These are phyloP conservation scores for Chloebia gouldiae DNA, from an alignment of 2,113 vertebrate species.

Conservation along the genomic window DNA sequence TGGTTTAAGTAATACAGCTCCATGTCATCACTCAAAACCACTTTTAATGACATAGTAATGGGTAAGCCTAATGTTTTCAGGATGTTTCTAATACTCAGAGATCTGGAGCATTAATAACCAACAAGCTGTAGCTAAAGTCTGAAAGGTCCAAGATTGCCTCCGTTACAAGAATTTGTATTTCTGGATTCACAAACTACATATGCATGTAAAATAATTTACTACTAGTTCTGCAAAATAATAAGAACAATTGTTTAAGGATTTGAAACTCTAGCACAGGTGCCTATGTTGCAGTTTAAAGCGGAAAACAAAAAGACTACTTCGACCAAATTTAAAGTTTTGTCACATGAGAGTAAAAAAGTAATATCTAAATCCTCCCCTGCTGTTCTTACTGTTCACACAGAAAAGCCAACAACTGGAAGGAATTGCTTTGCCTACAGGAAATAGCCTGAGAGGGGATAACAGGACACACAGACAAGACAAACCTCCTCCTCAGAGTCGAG, in stretches of 20 bases:
- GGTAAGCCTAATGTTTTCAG: background rate
- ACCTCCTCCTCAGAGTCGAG: constrained; percentile 62
- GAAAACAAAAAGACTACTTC: background rate
- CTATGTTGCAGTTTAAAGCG: background rate
- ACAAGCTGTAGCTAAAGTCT: background rate
- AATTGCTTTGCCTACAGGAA: background rate
- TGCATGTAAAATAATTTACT: background rate
- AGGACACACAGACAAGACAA: constrained; percentile 38
- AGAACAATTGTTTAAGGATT: background rate
- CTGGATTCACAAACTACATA: background rate
- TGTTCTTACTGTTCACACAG: constrained; percentile 64
- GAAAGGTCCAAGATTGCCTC: background rate
- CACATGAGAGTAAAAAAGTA: background rate
- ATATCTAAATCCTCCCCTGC: background rate
- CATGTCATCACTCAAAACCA: background rate
- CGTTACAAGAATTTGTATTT: background rate
- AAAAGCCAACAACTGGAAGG: background rate
- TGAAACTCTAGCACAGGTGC: background rate
- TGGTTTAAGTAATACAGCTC: background rate
- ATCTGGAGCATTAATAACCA: background rate
- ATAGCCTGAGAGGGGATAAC: background rate
- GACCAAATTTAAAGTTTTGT: background rate
- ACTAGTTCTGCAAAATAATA: background rate
- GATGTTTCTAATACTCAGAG: background rate
- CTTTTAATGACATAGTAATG: background rate